Evolutionary conservation across 37 sponge, comb jelly and placozoan species (phyloP).

Genomic region (Halichondria panicea): DNA sequence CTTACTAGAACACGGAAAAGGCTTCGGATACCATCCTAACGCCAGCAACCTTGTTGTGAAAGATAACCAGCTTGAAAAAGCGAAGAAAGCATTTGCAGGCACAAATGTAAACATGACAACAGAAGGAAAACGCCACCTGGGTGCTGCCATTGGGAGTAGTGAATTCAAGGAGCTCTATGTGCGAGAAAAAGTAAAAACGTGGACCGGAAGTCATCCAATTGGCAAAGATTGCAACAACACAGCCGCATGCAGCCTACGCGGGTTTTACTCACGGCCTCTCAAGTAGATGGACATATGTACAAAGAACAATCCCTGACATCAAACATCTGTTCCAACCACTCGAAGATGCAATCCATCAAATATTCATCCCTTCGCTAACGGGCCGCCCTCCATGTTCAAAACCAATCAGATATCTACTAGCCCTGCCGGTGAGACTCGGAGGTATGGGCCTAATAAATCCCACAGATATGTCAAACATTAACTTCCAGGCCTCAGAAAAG

Average conservation of each 20-base stretch:
- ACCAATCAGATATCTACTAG: constrained; percentile 30
- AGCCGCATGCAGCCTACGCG: constrained; percentile 45
- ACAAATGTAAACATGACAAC: constrained; percentile 24
- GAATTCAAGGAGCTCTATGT: constrained; percentile 16
- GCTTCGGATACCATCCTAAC: constrained; percentile 37
- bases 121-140: constrained; percentile 24
- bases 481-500: constrained; percentile 26
- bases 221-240: constrained; percentile 22
- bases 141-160: constrained; percentile 26
- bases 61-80: constrained; percentile 9
- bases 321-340: constrained; percentile 21
- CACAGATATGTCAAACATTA: neutral
- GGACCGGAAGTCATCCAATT: constrained; percentile 23
- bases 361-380: constrained; percentile 19
- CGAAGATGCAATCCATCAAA: constrained; percentile 31
- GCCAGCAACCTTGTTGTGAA: constrained; percentile 37
- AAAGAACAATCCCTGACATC: constrained; percentile 3
- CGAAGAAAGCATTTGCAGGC: constrained; percentile 16
- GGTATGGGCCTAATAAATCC: constrained; percentile 53
- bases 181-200: constrained; percentile 15
- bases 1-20: constrained; percentile 1
- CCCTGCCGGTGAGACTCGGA: constrained; percentile 45
- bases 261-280: constrained; percentile 6
- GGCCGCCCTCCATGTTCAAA: constrained; percentile 39
- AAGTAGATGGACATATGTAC: constrained; percentile 13